phyloP scores from a whole-genome alignment of 23 tunicate species.

The Corella eumyota region DNA sequence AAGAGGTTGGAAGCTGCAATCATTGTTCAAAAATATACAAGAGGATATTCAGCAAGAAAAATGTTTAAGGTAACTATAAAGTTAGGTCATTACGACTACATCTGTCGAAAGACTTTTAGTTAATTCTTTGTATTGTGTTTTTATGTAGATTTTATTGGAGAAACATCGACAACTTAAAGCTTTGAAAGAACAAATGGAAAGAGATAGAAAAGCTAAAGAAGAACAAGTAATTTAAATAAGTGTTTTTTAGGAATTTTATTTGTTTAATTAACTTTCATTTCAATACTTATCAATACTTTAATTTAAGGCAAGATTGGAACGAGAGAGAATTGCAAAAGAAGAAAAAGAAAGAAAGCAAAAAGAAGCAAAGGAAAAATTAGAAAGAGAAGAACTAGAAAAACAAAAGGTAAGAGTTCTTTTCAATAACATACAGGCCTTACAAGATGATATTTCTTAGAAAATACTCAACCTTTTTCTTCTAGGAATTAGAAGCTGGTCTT shows the following conservation, averaged over 20 bases:
- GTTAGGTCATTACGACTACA: no score
- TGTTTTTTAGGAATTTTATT: no score
- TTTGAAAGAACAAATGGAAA: conserved; percentile 85
- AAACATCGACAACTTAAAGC: conserved; percentile 83
- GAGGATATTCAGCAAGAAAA: conserved; percentile 55
- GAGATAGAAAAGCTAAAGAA: conserved; percentile 66
- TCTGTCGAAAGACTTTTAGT: no score
- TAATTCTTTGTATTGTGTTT: no score
- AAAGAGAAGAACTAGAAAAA: neutral
- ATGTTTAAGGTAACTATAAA: conserved; percentile 49
- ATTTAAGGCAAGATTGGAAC: conserved; percentile 39
- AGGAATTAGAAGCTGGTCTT: conserved; percentile 7
- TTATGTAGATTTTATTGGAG: conserved; percentile 48
- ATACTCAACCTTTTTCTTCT: no score
- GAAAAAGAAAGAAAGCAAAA: conserved; percentile 31
- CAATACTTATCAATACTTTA: no score
- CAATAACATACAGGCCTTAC: neutral
- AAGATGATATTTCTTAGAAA: neutral
- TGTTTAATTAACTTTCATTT: no score
- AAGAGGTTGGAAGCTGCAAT: conserved; percentile 36
- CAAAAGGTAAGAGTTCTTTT: neutral
- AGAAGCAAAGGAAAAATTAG: conserved; percentile 15
- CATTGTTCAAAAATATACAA: conserved; percentile 67
- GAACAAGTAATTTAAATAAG: conserved; percentile 37
- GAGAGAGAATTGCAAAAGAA: conserved; percentile 52